Percentiles rank a stretch among this genome's conserved stretches.
Conservation (phyloP, 1,140 invertebrate species). For the Neoseiulus cucumeris region DNA sequence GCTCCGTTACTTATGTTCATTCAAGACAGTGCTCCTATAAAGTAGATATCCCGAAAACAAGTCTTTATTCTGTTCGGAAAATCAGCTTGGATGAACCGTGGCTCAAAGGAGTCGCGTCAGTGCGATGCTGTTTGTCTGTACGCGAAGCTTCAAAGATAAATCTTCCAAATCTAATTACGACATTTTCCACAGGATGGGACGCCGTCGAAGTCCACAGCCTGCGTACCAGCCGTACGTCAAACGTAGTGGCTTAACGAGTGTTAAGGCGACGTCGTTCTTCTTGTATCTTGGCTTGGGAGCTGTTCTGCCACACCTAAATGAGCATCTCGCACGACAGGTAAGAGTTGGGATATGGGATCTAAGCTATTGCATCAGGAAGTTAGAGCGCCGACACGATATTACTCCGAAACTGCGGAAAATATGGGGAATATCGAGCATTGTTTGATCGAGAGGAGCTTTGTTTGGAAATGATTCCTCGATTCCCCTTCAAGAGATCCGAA, state of each 20-base stretch:
- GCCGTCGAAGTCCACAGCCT: too few relatives aligned
- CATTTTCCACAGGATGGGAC: too few relatives aligned
- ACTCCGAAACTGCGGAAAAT: neutral
- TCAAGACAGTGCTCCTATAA: too few relatives aligned
- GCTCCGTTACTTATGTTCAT: too few relatives aligned
- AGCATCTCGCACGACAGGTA: conserved; percentile 1
- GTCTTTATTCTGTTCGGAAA: too few relatives aligned
- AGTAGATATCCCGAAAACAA: too few relatives aligned
- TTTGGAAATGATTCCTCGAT: neutral
- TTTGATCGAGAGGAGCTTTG: neutral
- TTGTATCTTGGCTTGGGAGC: neutral
- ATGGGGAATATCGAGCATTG: neutral
- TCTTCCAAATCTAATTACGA: too few relatives aligned
- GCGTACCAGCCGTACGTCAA: neutral
- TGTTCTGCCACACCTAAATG: neutral
- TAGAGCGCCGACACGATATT: neutral
- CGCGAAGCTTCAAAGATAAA: too few relatives aligned
- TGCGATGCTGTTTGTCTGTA: too few relatives aligned
- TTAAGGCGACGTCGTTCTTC: neutral
- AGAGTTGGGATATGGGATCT: neutral
- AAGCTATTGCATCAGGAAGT: neutral
- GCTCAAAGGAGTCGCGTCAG: too few relatives aligned
- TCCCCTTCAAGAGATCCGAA: neutral
- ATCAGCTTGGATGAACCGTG: too few relatives aligned
- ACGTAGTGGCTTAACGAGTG: neutral